phyloP scores from a whole-genome alignment of 1,140 invertebrate species.

The Bombyx mandarina region DNA sequence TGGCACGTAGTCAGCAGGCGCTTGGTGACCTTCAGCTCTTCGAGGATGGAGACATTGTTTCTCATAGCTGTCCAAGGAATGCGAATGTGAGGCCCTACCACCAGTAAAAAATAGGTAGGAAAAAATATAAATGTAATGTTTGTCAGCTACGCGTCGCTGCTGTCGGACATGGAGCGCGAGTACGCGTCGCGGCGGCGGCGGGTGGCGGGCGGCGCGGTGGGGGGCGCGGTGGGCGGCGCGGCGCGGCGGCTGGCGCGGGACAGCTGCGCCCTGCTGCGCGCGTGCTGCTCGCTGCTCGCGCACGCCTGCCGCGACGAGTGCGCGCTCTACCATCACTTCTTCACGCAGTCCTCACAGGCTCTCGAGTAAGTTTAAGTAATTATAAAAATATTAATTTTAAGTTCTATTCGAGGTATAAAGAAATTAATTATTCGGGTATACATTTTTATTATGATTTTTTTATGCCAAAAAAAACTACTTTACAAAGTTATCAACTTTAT shows the following conservation, averaged over 20 bases:
- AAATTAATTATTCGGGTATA: too few relatives aligned
- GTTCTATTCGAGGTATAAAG: too few relatives aligned
- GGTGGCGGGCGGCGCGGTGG: constrained; percentile 83
- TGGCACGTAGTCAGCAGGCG: too few relatives aligned
- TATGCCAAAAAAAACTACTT: too few relatives aligned
- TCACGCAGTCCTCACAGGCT: constrained; percentile 75
- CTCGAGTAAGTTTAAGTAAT: constrained; percentile 81
- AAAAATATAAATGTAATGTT: neutral
- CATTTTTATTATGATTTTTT: too few relatives aligned
- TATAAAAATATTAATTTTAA: too few relatives aligned
- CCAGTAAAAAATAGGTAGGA: neutral
- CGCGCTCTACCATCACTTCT: constrained; percentile 91
- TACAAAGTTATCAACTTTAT: too few relatives aligned
- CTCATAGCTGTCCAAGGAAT: neutral
- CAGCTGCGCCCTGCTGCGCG: constrained; percentile 89
- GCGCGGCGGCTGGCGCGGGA: constrained; percentile 81
- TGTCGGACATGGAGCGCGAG: constrained; percentile 87
- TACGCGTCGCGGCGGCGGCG: constrained; percentile 85
- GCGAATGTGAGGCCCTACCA: neutral
- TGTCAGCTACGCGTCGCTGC: constrained; percentile 79
- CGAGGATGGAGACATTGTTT: too few relatives aligned
- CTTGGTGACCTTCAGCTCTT: too few relatives aligned
- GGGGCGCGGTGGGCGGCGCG: constrained; percentile 81
- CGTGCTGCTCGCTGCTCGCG: constrained; percentile 89
- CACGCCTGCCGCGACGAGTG: constrained; percentile 95